phyloP scores from a whole-genome alignment of 2,797 vertebrate genomes.

The Pelochelys cantorii region DNA sequence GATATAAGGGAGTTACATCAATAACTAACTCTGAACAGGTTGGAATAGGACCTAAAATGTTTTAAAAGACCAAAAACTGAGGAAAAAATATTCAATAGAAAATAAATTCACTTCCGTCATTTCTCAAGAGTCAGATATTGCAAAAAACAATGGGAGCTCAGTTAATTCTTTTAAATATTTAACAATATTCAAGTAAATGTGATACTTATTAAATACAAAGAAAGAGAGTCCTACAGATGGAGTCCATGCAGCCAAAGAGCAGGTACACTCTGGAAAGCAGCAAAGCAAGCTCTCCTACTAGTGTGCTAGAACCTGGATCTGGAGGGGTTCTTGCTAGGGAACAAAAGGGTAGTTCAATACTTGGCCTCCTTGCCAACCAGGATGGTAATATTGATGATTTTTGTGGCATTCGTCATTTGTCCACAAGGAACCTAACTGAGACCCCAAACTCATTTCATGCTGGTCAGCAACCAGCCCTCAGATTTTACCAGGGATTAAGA shows the following conservation, averaged over 20 bases:
- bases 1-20: background rate
- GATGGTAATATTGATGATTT: background rate
- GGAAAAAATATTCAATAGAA: background rate
- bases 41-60: background rate
- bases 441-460: background rate
- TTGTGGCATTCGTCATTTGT: accelerated
- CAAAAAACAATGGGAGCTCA: background rate
- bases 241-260: background rate
- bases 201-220: background rate
- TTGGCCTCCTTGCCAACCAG: background rate
- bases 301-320: accelerated
- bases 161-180: background rate
- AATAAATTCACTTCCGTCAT: background rate
- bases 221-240: background rate
- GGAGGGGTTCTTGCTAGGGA: accelerated
- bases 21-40: background rate
- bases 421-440: background rate
- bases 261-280: accelerated
- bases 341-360: background rate
- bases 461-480: background rate
- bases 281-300: accelerated
- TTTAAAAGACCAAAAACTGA: background rate
- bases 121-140: background rate
- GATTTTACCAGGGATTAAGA: background rate
- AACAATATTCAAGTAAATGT: background rate